These are phyloP conservation scores for Sisyra nigra DNA, from an alignment of 2,888 invertebrate species.

Conservation along the genomic window DNA sequence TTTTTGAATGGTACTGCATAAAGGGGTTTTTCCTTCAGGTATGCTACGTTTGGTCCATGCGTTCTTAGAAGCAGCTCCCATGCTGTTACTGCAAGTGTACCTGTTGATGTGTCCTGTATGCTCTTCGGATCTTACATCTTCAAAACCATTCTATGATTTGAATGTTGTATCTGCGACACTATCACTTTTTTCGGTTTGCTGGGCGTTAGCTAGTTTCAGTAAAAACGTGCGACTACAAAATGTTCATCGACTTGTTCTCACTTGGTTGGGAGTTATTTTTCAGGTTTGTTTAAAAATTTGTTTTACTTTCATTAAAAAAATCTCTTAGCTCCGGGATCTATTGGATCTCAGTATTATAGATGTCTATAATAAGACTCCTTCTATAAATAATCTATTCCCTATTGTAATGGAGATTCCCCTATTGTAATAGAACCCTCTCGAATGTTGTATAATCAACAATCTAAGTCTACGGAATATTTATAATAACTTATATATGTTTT, in stretches of 20 bases:
- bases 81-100: slow-evolving; percentile 68
- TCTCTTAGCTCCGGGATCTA: no score
- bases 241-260: slow-evolving; percentile 66
- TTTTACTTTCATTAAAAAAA: no score
- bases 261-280: slow-evolving; percentile 69
- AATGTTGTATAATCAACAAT: no score
- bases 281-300: slow-evolving; percentile 39
- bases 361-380: no score
- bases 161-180: slow-evolving; percentile 67
- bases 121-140: slow-evolving; percentile 16
- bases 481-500: no score
- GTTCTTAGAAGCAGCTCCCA: slow-evolving; percentile 77
- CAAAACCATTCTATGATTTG: slow-evolving; percentile 50
- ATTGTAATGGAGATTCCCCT: no score
- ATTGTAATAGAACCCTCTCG: no score
- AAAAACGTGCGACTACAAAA: slow-evolving; percentile 71
- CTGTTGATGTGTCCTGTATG: slow-evolving; percentile 33
- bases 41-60: slow-evolving; percentile 73
- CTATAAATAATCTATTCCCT: no score
- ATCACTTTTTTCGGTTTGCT: slow-evolving; percentile 73
- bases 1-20: slow-evolving; percentile 6
- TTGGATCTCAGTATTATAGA: no score
- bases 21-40: slow-evolving; percentile 23
- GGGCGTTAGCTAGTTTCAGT: slow-evolving; percentile 82
- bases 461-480: no score